Conservation (phyloP, 2,888 invertebrate genomes). For the Biston betularia region DNA sequence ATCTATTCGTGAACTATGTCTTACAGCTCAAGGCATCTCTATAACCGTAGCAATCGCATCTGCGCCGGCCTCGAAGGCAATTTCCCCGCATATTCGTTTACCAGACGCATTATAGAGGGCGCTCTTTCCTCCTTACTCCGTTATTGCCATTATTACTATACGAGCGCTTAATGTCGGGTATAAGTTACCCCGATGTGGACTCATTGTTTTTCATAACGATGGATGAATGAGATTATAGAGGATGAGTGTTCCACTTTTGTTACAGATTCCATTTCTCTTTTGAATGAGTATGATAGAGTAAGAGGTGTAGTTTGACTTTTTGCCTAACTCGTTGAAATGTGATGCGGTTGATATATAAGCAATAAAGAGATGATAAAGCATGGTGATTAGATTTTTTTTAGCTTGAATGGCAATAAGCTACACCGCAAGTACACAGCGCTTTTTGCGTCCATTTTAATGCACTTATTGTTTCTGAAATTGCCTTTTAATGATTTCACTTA, state of each 20-base stretch:
- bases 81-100: constrained; percentile 85
- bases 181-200: constrained; percentile 52
- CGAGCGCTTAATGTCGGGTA: constrained; percentile 70
- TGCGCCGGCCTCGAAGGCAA: constrained; percentile 73
- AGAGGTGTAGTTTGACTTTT: not conserved
- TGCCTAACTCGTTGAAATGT: too few relatives aligned
- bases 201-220: constrained; percentile 39
- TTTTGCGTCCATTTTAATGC: too few relatives aligned
- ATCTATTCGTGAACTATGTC: constrained; percentile 6
- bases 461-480: too few relatives aligned
- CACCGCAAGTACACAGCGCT: too few relatives aligned
- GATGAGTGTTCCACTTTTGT: constrained; percentile 15
- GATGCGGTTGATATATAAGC: too few relatives aligned
- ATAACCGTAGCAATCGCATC: constrained; percentile 70
- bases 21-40: constrained; percentile 26
- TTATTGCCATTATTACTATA: constrained; percentile 78
- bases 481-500: too few relatives aligned
- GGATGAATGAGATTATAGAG: constrained; percentile 36
- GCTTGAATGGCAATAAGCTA: too few relatives aligned
- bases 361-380: too few relatives aligned
- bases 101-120: constrained; percentile 78
- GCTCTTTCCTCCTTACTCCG: constrained; percentile 78
- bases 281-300: not conserved
- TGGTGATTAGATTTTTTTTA: too few relatives aligned
- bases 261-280: not conserved